A percentile compares a stretch with the other conserved stretches of the same genome.
Evolutionary conservation across 2,113 vertebrate species (phyloP).

Genomic region (Montifringilla adamsi): DNA sequence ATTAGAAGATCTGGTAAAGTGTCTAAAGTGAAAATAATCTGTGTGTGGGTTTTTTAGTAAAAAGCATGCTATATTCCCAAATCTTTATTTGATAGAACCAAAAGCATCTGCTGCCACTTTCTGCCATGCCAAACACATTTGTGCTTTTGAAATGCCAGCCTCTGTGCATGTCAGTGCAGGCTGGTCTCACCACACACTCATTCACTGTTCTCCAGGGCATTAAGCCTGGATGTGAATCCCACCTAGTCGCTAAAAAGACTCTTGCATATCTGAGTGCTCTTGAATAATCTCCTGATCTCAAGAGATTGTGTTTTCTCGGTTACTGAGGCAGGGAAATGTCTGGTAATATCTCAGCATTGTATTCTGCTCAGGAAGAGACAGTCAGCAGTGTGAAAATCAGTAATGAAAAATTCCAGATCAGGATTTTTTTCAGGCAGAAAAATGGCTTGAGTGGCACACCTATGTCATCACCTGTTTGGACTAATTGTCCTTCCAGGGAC

Average conservation of each 20-base stretch:
- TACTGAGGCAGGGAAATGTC: background rate
- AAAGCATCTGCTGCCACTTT: background rate
- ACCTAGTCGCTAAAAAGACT: background rate
- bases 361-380: background rate
- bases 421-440: background rate
- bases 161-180: background rate
- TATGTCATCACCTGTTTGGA: background rate
- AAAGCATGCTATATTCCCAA: background rate
- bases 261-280: background rate
- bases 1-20: background rate
- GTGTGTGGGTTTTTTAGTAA: accelerated
- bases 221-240: background rate
- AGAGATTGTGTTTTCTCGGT: background rate
- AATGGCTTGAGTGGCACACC: background rate
- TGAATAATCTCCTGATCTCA: background rate
- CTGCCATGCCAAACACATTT: background rate
- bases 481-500: background rate
- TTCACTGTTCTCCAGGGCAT: background rate
- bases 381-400: background rate
- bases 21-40: background rate
- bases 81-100: background rate
- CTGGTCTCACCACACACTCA: background rate
- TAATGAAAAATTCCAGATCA: background rate
- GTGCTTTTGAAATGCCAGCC: background rate
- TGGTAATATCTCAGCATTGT: background rate